Base-by-base conservation (phyloP, 2,888 invertebrate genomes). In the Flexamia atlantica region DNA sequence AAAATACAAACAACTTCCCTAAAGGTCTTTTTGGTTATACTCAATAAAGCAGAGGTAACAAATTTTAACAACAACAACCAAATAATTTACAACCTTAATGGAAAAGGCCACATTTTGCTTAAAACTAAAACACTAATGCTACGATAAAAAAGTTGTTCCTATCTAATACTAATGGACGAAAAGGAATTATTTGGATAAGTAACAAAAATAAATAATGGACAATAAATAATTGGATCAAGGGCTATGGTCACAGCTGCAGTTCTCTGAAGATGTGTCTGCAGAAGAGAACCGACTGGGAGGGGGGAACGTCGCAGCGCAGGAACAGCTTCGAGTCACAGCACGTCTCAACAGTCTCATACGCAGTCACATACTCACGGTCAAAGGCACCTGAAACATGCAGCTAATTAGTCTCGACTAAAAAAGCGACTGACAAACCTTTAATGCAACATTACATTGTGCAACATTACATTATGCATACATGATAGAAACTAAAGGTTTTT, bases 281-380 rank as follows among this genome's bases (percentile, higher is more conserved):
- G 90, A 95, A 97, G 81, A 96, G 92, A 36, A 97, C 95, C 86
- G 95, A 94, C 87, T 94, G 92, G 20, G 95, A 94, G 25, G 97
- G 95, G 57, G 97, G 96, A 85, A 94, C 92, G 90, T 98, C 98
- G 88, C 95, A 95, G 74, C 94, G 93, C 82, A 95, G 92, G 86
- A 93, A 92, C 87, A 94, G 93, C 85, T 94, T 92, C 84, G 94
- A 94, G 87, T 94, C 94, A 88, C 93, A 93, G 85, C 93, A 92
- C 86, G 94, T 93, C 17, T 76, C 76, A 25, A 95, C 92, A 88
- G 95, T 94, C 40, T 95, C 95, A 89, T 96, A 94, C 0, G 97
- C 97, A 82, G 93, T 92, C 74, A 94, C 92, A 90, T 98, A 99
- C 90, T 98, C 98, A 83, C 95, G 94, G 90, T 99, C 98, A 89